Percentiles rank a stretch among this genome's conserved stretches.
Evolutionary conservation across 1,140 invertebrate genomes (phyloP).

Genomic region (Camponotus vicinus): DNA sequence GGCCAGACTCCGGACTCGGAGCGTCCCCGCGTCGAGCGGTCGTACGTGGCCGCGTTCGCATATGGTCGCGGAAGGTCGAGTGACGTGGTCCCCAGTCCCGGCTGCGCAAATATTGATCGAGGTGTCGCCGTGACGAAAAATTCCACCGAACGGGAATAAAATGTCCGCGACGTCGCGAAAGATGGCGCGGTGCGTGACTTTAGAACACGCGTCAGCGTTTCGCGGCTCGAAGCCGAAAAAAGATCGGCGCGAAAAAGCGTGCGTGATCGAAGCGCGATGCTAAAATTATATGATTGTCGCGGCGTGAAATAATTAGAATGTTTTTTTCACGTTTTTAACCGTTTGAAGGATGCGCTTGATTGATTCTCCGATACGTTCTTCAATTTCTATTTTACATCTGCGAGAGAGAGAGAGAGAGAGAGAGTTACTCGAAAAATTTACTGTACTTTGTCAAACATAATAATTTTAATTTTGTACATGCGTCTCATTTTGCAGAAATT

Average conservation of each 20-base stretch:
- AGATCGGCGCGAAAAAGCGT: neutral
- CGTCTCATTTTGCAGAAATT: neutral
- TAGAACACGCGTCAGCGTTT: neutral
- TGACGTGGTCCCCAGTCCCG: conserved; percentile 82
- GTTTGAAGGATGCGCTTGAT: neutral
- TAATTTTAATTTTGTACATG: neutral
- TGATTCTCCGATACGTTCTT: neutral
- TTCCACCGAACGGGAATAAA: conserved; percentile 81
- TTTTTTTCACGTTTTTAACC: neutral
- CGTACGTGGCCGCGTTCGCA: conserved; percentile 75
- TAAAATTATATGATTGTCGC: conserved; percentile 14
- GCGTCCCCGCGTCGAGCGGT: conserved; percentile 20
- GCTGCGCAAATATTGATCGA: conserved; percentile 85
- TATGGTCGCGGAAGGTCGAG: conserved; percentile 83
- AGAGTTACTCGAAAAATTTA: neutral
- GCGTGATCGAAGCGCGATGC: neutral
- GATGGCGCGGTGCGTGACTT: conserved; percentile 65
- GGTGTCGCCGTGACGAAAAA: conserved; percentile 82
- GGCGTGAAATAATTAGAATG: neutral
- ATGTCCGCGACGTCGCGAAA: conserved; percentile 68
- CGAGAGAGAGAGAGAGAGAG: too few relatives aligned
- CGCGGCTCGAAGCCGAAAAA: neutral
- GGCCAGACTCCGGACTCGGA: neutral
- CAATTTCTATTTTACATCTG: conserved; percentile 1
- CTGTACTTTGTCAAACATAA: neutral